Percentiles rank a stretch among this genome's conserved stretches.
phyloP scores from a whole-genome alignment of 2,888 invertebrate species.

The Sarcophaga carnaria region DNA sequence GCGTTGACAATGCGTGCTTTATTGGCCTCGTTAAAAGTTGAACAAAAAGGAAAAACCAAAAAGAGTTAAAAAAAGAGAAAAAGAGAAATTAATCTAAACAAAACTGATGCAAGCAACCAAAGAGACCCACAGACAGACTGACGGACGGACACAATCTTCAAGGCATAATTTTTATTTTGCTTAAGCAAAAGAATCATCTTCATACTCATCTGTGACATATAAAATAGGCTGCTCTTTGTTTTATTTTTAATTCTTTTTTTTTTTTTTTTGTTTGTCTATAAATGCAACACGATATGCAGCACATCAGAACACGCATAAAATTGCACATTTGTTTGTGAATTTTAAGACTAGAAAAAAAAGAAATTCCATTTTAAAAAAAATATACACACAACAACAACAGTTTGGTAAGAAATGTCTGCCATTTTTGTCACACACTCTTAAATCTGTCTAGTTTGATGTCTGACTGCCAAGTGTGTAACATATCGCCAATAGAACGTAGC shows the following conservation, averaged over 20 bases:
- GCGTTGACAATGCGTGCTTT: constrained; percentile 66
- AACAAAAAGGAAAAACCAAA: constrained; percentile 2
- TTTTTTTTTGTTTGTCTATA: constrained; percentile 10
- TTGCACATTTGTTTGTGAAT: background rate
- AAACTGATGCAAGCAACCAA: background rate
- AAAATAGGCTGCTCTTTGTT: constrained; percentile 5
- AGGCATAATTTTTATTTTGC: too few relatives aligned
- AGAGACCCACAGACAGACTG: too few relatives aligned
- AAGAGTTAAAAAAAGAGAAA: background rate
- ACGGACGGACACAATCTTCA: background rate
- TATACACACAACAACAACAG: background rate
- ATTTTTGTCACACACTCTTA: constrained; percentile 31
- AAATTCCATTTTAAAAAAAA: background rate
- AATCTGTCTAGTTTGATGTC: constrained; percentile 50
- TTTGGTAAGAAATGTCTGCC: background rate
- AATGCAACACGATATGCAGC: constrained; percentile 27
- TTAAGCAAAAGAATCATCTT: constrained; percentile 15
- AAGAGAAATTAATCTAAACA: background rate
- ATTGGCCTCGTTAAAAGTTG: constrained; percentile 66
- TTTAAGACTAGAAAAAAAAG: constrained; percentile 10
- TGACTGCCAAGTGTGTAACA: constrained; percentile 33
- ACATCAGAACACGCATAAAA: background rate
- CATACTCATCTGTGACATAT: constrained; percentile 43
- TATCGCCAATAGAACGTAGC: constrained; percentile 4
- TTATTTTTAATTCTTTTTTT: constrained; percentile 10